A percentile compares a stretch with the other conserved stretches of the same genome.
Conservation (phyloP, 35 echinoderm and acorn worm species). For the Apostichopus parvimensis region DNA sequence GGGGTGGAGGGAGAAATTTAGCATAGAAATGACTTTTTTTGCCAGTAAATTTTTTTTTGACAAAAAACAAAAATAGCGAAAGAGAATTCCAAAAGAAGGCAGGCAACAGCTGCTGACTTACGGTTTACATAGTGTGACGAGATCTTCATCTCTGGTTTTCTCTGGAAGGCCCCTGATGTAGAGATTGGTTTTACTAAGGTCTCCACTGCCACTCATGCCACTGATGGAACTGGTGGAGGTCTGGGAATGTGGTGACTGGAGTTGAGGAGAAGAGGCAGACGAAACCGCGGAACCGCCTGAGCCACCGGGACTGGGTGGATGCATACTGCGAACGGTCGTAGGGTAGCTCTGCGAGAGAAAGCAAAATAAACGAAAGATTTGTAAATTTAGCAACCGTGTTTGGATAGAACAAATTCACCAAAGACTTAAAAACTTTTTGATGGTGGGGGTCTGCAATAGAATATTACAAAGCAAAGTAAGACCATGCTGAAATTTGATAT, state of each 20-base stretch:
- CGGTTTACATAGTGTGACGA: slow-evolving; percentile 73
- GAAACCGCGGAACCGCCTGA: slow-evolving; percentile 69
- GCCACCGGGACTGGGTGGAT: slow-evolving; percentile 54
- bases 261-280: slow-evolving; percentile 66
- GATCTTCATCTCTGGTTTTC: slow-evolving; percentile 70
- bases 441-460: neutral
- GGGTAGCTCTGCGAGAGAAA: slow-evolving; percentile 36
- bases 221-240: slow-evolving; percentile 9
- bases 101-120: slow-evolving; percentile 21
- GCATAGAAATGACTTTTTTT: too few relatives aligned
- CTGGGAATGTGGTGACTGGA: slow-evolving; percentile 77
- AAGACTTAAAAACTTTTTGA: neutral
- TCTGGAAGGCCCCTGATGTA: slow-evolving; percentile 77
- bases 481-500: too few relatives aligned
- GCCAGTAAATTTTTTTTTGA: too few relatives aligned
- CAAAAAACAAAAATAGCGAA: too few relatives aligned
- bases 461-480: too few relatives aligned
- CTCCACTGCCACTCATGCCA: slow-evolving; percentile 51
- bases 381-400: neutral
- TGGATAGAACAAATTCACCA: neutral
- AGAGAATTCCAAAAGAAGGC: neutral
- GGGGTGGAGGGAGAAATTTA: too few relatives aligned
- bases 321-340: slow-evolving; percentile 50
- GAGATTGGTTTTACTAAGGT: slow-evolving; percentile 74
- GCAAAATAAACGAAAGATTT: neutral